Evolutionary conservation across 2,797 vertebrate species (phyloP).

Genomic region (Trematomus bernacchii): DNA sequence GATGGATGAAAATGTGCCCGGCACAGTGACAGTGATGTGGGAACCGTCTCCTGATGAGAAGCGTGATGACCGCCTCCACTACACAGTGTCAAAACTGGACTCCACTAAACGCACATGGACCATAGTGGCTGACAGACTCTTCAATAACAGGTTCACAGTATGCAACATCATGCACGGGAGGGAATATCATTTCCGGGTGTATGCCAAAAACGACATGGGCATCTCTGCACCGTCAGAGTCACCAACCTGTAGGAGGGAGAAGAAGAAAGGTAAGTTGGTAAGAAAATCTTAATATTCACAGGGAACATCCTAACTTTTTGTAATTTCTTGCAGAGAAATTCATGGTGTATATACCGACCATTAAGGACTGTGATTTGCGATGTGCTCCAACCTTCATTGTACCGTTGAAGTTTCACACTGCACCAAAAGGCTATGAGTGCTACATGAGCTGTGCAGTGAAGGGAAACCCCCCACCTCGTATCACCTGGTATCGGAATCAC

Average conservation of each 20-base stretch:
- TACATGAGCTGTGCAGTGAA: slow-evolving; percentile 91
- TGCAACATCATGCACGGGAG: slow-evolving; percentile 86
- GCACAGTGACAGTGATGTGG: slow-evolving; percentile 89
- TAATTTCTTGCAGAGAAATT: slow-evolving; percentile 79
- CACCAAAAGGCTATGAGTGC: slow-evolving; percentile 88
- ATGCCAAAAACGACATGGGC: slow-evolving; percentile 91
- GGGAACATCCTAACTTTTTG: neutral
- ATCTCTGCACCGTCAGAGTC: slow-evolving; percentile 88
- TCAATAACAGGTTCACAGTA: slow-evolving; percentile 90
- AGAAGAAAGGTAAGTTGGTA: slow-evolving; percentile 80
- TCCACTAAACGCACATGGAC: slow-evolving; percentile 83
- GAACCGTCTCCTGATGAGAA: slow-evolving; percentile 89
- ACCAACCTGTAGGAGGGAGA: slow-evolving; percentile 85
- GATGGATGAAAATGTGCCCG: slow-evolving; percentile 88
- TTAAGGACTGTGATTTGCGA: slow-evolving; percentile 75
- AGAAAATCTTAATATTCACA: neutral
- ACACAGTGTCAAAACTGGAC: slow-evolving; percentile 86
- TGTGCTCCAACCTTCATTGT: slow-evolving; percentile 87
- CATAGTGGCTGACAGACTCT: slow-evolving; percentile 84
- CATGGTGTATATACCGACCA: slow-evolving; percentile 66
- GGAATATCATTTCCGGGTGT: slow-evolving; percentile 90
- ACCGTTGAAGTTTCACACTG: slow-evolving; percentile 86
- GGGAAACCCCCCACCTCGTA: slow-evolving; percentile 86
- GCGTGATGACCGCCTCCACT: slow-evolving; percentile 84
- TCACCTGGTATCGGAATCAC: slow-evolving; percentile 90